These are phyloP conservation scores for Psammodynastes pulverulentus DNA, from an alignment of 2,113 vertebrate genomes.

Conservation along the genomic window DNA sequence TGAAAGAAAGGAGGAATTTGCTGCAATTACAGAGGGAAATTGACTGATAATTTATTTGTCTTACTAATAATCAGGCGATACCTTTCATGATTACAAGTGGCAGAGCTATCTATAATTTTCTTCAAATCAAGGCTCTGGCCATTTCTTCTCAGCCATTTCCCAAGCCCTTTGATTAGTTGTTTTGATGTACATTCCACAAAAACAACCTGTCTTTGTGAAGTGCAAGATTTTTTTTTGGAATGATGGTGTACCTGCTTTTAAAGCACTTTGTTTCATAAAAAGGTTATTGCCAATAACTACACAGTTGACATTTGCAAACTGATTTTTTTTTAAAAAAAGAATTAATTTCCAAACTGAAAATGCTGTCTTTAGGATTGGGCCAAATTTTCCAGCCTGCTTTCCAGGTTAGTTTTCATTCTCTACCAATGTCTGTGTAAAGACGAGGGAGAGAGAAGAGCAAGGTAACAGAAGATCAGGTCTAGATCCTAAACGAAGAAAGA, in stretches of 20 bases:
- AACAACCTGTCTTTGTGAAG: not conserved
- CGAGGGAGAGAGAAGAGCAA: not conserved
- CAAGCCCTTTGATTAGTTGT: not conserved
- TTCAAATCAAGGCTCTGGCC: not conserved
- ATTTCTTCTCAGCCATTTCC: not conserved
- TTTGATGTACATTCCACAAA: not conserved
- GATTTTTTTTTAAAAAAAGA: not conserved
- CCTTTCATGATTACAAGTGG: not conserved
- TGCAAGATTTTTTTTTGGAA: not conserved
- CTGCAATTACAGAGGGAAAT: not conserved
- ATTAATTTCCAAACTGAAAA: not conserved
- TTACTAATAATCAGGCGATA: not conserved
- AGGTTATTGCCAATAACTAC: not conserved
- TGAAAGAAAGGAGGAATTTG: not conserved
- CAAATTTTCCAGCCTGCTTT: not conserved
- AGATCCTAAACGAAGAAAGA: not conserved
- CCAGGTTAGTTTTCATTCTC: not conserved
- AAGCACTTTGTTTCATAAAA: not conserved
- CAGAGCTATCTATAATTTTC: not conserved
- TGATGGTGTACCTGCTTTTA: not conserved
- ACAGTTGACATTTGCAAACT: not conserved
- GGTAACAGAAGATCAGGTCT: not conserved
- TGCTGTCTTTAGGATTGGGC: not conserved
- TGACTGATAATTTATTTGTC: not conserved
- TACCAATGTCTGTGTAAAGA: not conserved